Evolutionary conservation across 2,888 invertebrate species (phyloP).

Genomic region (Steinernema carpocapsae): DNA sequence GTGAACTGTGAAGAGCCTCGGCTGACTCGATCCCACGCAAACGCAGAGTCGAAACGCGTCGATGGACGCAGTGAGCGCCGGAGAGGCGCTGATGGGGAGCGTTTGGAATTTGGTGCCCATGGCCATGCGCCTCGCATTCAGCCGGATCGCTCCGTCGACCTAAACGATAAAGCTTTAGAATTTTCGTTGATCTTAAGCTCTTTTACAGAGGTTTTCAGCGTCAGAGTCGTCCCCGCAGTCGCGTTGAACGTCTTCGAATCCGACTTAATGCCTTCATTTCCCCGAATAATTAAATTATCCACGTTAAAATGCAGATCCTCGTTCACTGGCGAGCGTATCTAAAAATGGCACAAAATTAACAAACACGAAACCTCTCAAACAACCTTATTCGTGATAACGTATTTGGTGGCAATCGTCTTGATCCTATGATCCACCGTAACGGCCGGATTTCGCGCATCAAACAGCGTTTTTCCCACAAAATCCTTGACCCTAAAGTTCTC

Average conservation of each 20-base stretch:
- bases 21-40: constrained; percentile 47
- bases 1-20: constrained; percentile 60
- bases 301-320: constrained; percentile 57
- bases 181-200: constrained; percentile 33
- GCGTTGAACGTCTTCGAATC: constrained; percentile 55
- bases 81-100: constrained; percentile 62
- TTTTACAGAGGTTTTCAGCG: constrained; percentile 59
- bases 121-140: constrained; percentile 39
- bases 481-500: constrained; percentile 62
- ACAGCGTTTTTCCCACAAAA: constrained; percentile 57
- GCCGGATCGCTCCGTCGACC: constrained; percentile 41
- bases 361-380: not conserved
- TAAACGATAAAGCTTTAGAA: constrained; percentile 35
- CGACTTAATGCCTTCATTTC: constrained; percentile 64
- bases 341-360: constrained; percentile 35
- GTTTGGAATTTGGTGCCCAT: constrained; percentile 48
- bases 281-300: constrained; percentile 60
- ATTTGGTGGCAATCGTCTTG: constrained; percentile 54
- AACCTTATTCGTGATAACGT: constrained; percentile 64
- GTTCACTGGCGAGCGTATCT: constrained; percentile 65
- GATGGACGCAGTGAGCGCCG: constrained; percentile 64
- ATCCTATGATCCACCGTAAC: constrained; percentile 62
- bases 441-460: constrained; percentile 65
- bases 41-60: constrained; percentile 66
- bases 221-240: constrained; percentile 52